These are phyloP conservation scores for Anguilla rostrata DNA, from an alignment of 2,113 vertebrate genomes.

Conservation along the genomic window DNA sequence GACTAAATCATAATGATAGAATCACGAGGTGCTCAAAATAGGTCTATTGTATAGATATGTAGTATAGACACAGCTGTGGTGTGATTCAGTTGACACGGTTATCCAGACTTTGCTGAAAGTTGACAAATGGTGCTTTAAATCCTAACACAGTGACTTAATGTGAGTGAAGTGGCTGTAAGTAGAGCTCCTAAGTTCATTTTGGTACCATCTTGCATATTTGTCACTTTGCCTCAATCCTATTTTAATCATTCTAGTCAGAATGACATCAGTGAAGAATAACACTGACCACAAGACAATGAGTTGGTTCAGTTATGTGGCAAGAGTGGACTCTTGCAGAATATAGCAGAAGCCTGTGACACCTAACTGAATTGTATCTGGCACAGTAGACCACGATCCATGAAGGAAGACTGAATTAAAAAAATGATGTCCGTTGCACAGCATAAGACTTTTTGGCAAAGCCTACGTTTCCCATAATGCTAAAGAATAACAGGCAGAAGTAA, in stretches of 20 bases:
- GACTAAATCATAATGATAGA: no score
- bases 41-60: no score
- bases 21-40: no score
- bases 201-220: background rate
- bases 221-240: background rate
- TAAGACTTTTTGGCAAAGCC: background rate
- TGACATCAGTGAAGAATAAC: background rate
- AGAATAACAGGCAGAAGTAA: background rate
- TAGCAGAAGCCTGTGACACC: background rate
- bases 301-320: background rate
- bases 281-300: background rate
- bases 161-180: background rate
- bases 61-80: no score
- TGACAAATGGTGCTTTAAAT: background rate
- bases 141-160: background rate
- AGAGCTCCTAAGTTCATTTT: background rate
- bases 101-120: no score
- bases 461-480: background rate
- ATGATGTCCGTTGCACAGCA: background rate
- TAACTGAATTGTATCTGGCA: background rate
- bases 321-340: background rate
- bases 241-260: background rate
- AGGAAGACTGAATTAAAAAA: background rate
- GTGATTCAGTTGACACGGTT: no score
- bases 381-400: background rate